Evolutionary conservation across 53 echinoderm and acorn worm species (phyloP).

Genomic region (Zoroaster sp.): DNA sequence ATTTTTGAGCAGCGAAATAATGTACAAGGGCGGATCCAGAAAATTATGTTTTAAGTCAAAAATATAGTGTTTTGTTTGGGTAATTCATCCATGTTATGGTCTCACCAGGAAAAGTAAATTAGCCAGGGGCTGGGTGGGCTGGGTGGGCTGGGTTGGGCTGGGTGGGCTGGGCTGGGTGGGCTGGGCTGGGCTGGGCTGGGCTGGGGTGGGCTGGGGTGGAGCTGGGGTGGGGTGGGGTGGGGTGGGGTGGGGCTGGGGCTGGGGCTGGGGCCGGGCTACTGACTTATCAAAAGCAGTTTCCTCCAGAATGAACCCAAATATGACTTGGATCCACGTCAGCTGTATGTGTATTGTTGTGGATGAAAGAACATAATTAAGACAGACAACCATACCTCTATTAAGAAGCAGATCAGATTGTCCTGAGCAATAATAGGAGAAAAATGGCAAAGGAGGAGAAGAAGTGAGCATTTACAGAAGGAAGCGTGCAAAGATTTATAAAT

Average conservation of each 20-base stretch:
- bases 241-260: neutral
- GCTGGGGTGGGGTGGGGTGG: neutral
- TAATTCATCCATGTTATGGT: too few relatives aligned
- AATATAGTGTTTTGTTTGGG: too few relatives aligned
- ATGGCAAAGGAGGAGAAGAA: neutral
- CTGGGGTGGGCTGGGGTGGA: neutral
- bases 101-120: too few relatives aligned
- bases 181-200: neutral
- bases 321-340: neutral
- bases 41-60: too few relatives aligned
- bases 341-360: neutral
- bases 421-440: neutral
- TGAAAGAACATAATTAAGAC: neutral
- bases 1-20: too few relatives aligned
- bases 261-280: neutral
- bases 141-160: too few relatives aligned
- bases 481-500: neutral
- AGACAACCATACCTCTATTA: conserved; percentile 60
- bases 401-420: conserved; percentile 72
- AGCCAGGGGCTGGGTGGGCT: too few relatives aligned
- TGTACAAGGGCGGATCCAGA: too few relatives aligned
- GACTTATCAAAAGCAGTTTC: neutral
- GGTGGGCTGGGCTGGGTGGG: too few relatives aligned
- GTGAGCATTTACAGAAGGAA: neutral
- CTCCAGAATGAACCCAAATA: neutral